These are phyloP conservation scores for rat (Rattus norvegicus) DNA, from an alignment of 2,113 vertebrate species.

Conservation along the genomic window DNA sequence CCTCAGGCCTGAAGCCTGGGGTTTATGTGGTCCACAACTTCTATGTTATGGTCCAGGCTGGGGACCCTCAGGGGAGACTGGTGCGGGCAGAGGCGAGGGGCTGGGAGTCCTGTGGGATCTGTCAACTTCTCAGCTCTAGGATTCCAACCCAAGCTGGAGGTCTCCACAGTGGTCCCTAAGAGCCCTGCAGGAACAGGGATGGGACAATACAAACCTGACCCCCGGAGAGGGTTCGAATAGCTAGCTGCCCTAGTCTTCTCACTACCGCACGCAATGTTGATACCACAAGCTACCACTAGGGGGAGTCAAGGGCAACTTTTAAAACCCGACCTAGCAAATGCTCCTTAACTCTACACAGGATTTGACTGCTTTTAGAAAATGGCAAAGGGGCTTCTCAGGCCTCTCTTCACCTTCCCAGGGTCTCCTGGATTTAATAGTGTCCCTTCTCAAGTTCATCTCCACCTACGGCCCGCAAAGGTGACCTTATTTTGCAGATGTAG, in stretches of 20 bases:
- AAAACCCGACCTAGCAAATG: neutral
- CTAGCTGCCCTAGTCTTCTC: neutral
- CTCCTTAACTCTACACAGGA: neutral
- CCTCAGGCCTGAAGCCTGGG: neutral
- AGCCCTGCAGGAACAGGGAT: neutral
- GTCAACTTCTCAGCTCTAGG: neutral
- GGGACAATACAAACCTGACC: neutral
- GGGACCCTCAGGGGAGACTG: neutral
- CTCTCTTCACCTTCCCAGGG: neutral
- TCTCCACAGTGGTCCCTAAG: neutral
- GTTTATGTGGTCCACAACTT: neutral
- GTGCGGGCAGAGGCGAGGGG: neutral
- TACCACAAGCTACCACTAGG: constrained; percentile 46
- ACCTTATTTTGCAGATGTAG: neutral
- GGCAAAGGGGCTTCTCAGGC: neutral
- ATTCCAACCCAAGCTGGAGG: neutral
- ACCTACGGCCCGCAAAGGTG: neutral
- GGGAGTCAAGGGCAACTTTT: constrained; percentile 32
- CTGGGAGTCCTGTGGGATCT: neutral
- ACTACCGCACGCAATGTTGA: accelerated
- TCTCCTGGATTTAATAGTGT: neutral
- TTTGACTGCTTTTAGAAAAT: neutral
- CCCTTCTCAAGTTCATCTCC: neutral
- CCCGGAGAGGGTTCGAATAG: neutral
- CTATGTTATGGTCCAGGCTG: neutral